phyloP scores from a whole-genome alignment of 2,888 invertebrate genomes.

The Orchestes rusci region DNA sequence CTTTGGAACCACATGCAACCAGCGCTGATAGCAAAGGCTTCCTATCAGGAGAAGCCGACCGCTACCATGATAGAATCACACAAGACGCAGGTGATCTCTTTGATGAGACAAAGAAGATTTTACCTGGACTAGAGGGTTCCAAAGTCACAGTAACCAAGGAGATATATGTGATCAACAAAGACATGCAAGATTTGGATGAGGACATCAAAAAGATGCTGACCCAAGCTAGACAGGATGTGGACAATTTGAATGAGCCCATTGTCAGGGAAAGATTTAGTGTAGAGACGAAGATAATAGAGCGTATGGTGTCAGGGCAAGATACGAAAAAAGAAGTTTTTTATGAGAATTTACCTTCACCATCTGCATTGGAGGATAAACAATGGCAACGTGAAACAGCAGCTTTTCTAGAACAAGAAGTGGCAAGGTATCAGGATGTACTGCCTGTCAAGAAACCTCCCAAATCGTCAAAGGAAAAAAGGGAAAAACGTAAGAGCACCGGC shows the following conservation, averaged over 20 bases:
- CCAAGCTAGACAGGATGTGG: slow-evolving; percentile 19
- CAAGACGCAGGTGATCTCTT: slow-evolving; percentile 31
- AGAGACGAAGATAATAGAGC: slow-evolving; percentile 21
- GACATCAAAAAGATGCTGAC: slow-evolving; percentile 21
- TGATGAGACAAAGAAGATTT: slow-evolving; percentile 33
- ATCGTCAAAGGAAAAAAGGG: slow-evolving; percentile 16
- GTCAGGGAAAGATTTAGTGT: slow-evolving; percentile 21
- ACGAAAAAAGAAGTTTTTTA: slow-evolving; percentile 21
- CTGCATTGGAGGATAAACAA: slow-evolving; percentile 7
- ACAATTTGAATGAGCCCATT: slow-evolving; percentile 19
- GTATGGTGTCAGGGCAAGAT: slow-evolving; percentile 16
- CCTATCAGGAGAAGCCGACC: slow-evolving; percentile 32
- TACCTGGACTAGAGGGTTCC: slow-evolving; percentile 27
- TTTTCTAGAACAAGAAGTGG: slow-evolving; percentile 17
- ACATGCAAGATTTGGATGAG: slow-evolving; percentile 20
- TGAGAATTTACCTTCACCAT: slow-evolving; percentile 12
- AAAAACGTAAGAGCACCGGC: slow-evolving; percentile 15
- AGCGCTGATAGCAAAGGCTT: slow-evolving; percentile 32
- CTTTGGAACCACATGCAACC: slow-evolving; percentile 11
- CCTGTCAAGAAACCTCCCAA: slow-evolving; percentile 12
- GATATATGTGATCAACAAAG: slow-evolving; percentile 21
- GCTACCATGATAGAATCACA: slow-evolving; percentile 30
- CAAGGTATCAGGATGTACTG: slow-evolving; percentile 30
- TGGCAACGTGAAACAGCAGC: slow-evolving; percentile 3
- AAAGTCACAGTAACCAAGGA: slow-evolving; percentile 26